Conservation (phyloP, 2,113 vertebrate species). For the Panthera leo region DNA sequence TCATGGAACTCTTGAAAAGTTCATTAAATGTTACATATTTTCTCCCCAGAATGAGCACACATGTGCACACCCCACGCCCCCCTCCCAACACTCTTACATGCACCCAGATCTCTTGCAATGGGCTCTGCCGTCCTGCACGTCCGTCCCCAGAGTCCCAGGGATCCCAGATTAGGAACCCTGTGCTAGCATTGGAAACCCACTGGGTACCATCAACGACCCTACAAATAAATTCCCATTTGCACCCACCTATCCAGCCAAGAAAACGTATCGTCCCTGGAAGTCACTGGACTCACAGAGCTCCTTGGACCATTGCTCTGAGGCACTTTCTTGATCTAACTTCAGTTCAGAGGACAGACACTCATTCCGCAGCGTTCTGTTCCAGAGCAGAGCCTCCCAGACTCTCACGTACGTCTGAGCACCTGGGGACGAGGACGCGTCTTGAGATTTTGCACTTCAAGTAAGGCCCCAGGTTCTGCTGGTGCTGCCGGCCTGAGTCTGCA, state of each 20-base stretch:
- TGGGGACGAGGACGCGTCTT: accelerated
- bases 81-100: too few relatives aligned
- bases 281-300: neutral
- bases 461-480: neutral
- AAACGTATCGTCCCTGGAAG: neutral
- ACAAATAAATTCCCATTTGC: neutral
- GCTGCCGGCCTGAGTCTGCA: neutral
- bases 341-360: neutral
- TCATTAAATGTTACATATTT: neutral
- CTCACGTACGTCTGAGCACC: accelerated
- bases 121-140: accelerated
- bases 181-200: neutral
- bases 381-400: neutral
- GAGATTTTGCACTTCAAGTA: accelerated
- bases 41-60: neutral
- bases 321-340: neutral
- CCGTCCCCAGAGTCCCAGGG: accelerated
- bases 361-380: accelerated
- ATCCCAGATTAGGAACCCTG: neutral
- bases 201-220: neutral
- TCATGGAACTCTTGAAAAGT: neutral
- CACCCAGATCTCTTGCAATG: neutral
- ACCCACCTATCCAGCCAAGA: neutral
- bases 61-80: neutral
- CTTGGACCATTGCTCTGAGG: neutral